A percentile compares a stretch with the other conserved stretches of the same genome.
Evolutionary conservation across 1,140 invertebrate genomes (phyloP).

Genomic region (Leptinotarsa texana): DNA sequence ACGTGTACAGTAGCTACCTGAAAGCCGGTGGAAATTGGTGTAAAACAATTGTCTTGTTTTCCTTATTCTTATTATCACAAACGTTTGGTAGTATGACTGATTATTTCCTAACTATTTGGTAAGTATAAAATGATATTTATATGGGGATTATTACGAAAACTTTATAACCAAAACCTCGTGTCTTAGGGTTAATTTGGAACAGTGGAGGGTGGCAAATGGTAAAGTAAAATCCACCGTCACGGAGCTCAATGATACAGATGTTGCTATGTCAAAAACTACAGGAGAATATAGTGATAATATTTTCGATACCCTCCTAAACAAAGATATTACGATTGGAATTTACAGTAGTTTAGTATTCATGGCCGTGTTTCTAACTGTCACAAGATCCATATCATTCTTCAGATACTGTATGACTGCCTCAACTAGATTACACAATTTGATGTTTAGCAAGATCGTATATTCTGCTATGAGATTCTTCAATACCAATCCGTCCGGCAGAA

Average conservation of each 20-base stretch:
- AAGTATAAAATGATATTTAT: constrained; percentile 42
- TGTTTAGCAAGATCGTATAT: constrained; percentile 80
- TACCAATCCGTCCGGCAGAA: constrained; percentile 73
- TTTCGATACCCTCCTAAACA: constrained; percentile 83
- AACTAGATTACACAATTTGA: constrained; percentile 71
- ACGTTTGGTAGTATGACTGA: constrained; percentile 67
- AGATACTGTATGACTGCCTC: constrained; percentile 70
- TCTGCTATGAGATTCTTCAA: constrained; percentile 89
- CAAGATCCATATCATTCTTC: constrained; percentile 74
- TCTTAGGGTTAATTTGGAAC: constrained; percentile 43
- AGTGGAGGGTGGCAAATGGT: constrained; percentile 47
- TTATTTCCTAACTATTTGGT: constrained; percentile 71
- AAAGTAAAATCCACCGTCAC: constrained; percentile 70
- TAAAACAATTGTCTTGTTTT: constrained; percentile 57
- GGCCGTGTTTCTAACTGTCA: constrained; percentile 62
- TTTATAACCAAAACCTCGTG: background rate
- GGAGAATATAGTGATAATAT: constrained; percentile 51
- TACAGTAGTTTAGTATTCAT: constrained; percentile 87
- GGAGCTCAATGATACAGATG: constrained; percentile 52
- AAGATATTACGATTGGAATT: constrained; percentile 69
- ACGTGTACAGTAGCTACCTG: constrained; percentile 35
- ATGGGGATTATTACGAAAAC: background rate
- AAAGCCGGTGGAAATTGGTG: constrained; percentile 55
- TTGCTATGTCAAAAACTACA: constrained; percentile 48
- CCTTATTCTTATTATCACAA: constrained; percentile 64